These are phyloP conservation scores for Brachylomia viminalis DNA, from an alignment of 2,888 invertebrate species.

Conservation along the genomic window DNA sequence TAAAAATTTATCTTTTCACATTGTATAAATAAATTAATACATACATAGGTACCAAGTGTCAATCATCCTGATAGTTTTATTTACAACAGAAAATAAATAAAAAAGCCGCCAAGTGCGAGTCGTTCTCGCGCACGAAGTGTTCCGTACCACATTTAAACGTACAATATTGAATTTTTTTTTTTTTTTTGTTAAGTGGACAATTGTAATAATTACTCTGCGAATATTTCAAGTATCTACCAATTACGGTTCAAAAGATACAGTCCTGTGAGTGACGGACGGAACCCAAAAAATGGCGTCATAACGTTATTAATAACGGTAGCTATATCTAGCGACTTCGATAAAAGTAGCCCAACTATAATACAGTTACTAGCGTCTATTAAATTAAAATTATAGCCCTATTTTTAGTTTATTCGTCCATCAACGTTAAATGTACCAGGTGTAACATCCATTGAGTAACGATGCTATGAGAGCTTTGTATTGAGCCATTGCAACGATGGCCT, in stretches of 20 bases:
- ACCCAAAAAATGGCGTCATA: slow-evolving; percentile 27
- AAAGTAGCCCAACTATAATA: slow-evolving; percentile 38
- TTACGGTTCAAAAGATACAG: no score
- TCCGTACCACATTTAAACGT: no score
- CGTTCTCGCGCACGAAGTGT: no score
- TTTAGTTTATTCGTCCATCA: slow-evolving; percentile 43
- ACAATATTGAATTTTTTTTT: no score
- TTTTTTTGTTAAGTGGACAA: no score
- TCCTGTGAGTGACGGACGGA: no score
- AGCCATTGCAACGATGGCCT: no score
- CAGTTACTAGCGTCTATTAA: slow-evolving; percentile 33
- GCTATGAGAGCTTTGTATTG: slow-evolving; percentile 10
- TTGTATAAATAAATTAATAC: not conserved
- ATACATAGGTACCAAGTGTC: slow-evolving; percentile 11
- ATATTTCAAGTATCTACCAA: no score
- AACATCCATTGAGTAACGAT: not conserved
- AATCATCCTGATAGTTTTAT: slow-evolving; percentile 26
- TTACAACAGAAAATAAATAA: slow-evolving; percentile 11
- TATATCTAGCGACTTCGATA: slow-evolving; percentile 33
- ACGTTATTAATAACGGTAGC: slow-evolving; percentile 44
- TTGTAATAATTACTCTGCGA: no score
- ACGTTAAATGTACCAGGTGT: slow-evolving; percentile 5
- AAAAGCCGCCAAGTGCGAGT: no score
- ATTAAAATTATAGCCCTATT: slow-evolving; percentile 50
- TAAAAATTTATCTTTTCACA: slow-evolving; percentile 2